Base-by-base conservation (phyloP, 2,113 vertebrate genomes). In the Antechinus flavipes region DNA sequence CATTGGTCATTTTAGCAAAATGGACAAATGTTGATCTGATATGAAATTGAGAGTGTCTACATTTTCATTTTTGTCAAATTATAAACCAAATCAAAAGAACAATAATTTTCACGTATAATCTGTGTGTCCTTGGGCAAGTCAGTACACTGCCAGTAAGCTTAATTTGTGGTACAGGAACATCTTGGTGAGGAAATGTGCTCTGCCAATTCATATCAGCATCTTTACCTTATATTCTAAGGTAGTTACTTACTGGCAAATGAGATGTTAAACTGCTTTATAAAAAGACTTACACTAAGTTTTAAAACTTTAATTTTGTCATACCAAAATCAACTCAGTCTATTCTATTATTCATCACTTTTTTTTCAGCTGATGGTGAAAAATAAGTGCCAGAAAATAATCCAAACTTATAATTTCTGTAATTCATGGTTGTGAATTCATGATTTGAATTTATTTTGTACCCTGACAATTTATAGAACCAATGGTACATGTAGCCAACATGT, bases 381-480 rank as follows among this genome's bases (percentile, higher is more conserved):
- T 84, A 58, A 89, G 94, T 93, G 52, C 93, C 5, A 95, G 35
- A 93, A 94, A 97, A 90, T 6, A 30, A 94, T 7, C 10, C 42
- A 3, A 53, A 47, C 89, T 89, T 46, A 95, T 93, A 94, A 52
- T 95, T 61, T 89, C 95, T 95, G 46, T 8, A 94, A 68, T 4
- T 94, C 14, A 19, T 52, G 8, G 46, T 14, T 95, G 95, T 52
- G 49, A 24, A 47, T 52, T 52, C 50, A 52, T 52, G 50, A 11
- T 11, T 52, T 93, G 58, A 61, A 91, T 23, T 53, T 49, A 0
- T 0, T 95, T 9, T 92, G 49, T 35, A 1, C 9, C 89, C 61
- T 94, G 4, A 16, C 7, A 7, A 54, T 25, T 84, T 30, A 90
- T 53, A 93, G 26, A 92, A n/a, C 89, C 6, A 58, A 89, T 91